Percentiles rank a stretch among this genome's conserved stretches.
Evolutionary conservation across 2,888 invertebrate species (phyloP).

Genomic region (Lacanobia oleracea): DNA sequence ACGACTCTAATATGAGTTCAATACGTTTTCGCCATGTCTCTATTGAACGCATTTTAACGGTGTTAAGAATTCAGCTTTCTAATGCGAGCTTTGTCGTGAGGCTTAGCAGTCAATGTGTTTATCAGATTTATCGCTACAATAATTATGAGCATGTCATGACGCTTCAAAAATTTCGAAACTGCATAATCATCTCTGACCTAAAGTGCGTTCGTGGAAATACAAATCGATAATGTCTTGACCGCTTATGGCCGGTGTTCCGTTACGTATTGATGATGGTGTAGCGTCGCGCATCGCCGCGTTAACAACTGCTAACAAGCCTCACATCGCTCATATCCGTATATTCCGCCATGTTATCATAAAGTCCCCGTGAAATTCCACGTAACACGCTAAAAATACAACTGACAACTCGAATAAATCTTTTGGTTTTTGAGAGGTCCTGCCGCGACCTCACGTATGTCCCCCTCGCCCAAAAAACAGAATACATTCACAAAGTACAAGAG

Average conservation of each 20-base stretch:
- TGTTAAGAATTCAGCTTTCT: slow-evolving; percentile 84
- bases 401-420: slow-evolving; percentile 57
- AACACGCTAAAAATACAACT: slow-evolving; percentile 60
- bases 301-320: slow-evolving; percentile 78
- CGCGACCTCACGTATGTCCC: slow-evolving; percentile 71
- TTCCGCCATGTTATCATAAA: slow-evolving; percentile 67
- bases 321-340: slow-evolving; percentile 66
- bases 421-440: slow-evolving; percentile 66
- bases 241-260: slow-evolving; percentile 67
- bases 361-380: slow-evolving; percentile 62
- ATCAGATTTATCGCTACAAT: slow-evolving; percentile 81
- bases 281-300: slow-evolving; percentile 68
- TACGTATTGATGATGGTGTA: slow-evolving; percentile 71
- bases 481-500: slow-evolving; percentile 74
- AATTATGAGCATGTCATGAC: slow-evolving; percentile 80
- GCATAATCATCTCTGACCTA: slow-evolving; percentile 75
- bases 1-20: slow-evolving; percentile 81
- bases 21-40: slow-evolving; percentile 78
- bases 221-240: slow-evolving; percentile 72
- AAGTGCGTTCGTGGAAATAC: slow-evolving; percentile 69
- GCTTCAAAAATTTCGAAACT: slow-evolving; percentile 72
- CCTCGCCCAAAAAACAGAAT: slow-evolving; percentile 68
- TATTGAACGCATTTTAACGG: slow-evolving; percentile 79
- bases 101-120: slow-evolving; percentile 74
- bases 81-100: slow-evolving; percentile 82